Base-by-base conservation (phyloP, 2,888 invertebrate genomes). In the Drosophila flavopinicola region DNA sequence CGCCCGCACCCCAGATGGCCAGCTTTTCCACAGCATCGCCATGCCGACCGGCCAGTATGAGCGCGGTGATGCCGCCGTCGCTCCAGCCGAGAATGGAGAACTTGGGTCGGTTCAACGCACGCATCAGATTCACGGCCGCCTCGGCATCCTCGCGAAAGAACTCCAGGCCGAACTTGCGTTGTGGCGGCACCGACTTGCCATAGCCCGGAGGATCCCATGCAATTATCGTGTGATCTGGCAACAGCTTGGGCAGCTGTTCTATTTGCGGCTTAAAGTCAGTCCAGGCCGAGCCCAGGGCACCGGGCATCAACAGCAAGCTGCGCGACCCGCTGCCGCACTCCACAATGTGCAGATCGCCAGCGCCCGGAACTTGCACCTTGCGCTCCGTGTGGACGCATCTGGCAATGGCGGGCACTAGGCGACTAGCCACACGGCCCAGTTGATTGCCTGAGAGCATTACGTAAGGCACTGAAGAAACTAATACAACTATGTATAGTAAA, bases 151-250 rank as follows among this genome's bases (percentile, higher is more conserved):
- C 93, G 54, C 94, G 93, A 78, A 94, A 94, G 89, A 96, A 96
- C 77, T 96, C 93, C 0, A 92, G 79, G 0, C 93, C 91, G 88
- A 96, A 97, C n/a, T 93, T 92, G 68, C 95, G 93, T 20, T 93
- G 92, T 0, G 96, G 96, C 0, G 97, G 97, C 66, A 95, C 93
- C 61, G 96, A 97, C 64, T 94, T 93, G 0, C 97, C 97, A 91
- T 96, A 97, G 0, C 97, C 97, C 0, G 96, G 95, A 0, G 97
- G 97, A 90, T 98, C 97, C 95, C 95, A 96, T 0, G 93, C 95
- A 13, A 91, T 88, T 6, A 91, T 85, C 41, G 88, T 88, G 61
- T 90, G 74, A 35, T 88, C 78, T 1, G 88, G 78, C 78, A 91
- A 45, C 72, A 91, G 59, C 88, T 82, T 76, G 84, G 93, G 91